Evolutionary conservation across 1,140 invertebrate species (phyloP), one percentile per base, ranked within the genome.

Genomic region (Anagrus nilaparvatae): DNA sequence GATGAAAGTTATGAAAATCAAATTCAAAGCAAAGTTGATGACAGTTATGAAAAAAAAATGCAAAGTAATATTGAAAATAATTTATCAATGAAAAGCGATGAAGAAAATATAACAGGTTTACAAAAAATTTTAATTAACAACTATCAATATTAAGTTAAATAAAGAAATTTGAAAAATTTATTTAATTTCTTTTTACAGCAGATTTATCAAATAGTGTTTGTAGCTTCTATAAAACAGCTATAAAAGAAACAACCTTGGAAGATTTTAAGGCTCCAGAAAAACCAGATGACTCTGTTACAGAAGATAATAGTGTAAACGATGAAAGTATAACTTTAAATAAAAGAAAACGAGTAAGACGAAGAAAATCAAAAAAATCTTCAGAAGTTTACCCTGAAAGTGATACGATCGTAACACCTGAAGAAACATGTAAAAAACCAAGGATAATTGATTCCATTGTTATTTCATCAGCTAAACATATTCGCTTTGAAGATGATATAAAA

Each of bases 381-480:
- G 29, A 19, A 4, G 6, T 3, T 10, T 6, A 21, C 27, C 20
- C 21, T 2, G 17, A 27, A 21, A 43, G 14, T 39, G 45, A 43
- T 2, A 31, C 6, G 1, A 34, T 37, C 10, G 1, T 8, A 17
- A 30, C n/a, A 4, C n/a, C 12, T 16, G 24, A 33, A 20, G 23
- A 33, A 3, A 32, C 48, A 23, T 19, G 32, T 7, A 42, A 43
- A 27, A 59, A 60, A 30, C 52, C 52, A 18, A 59, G 47, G 13
- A 50, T 56, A 9, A 40, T 51, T 20, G 24, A 56, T 40, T 46
- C 48, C 8, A 18, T 24, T 23, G 14, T 47, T 2, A 28, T 61
- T 19, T 31, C 56, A 8, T 34, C 44, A 21, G 49, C 46, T 6
- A 60, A 55, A 23, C 54, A 59, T 39, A 59, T 59, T 42, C 32